Percentiles rank a stretch among this genome's conserved stretches.
These are phyloP conservation scores for Dendrocincla tyrannina DNA, from an alignment of 2,797 vertebrate species.

Conservation along the genomic window DNA sequence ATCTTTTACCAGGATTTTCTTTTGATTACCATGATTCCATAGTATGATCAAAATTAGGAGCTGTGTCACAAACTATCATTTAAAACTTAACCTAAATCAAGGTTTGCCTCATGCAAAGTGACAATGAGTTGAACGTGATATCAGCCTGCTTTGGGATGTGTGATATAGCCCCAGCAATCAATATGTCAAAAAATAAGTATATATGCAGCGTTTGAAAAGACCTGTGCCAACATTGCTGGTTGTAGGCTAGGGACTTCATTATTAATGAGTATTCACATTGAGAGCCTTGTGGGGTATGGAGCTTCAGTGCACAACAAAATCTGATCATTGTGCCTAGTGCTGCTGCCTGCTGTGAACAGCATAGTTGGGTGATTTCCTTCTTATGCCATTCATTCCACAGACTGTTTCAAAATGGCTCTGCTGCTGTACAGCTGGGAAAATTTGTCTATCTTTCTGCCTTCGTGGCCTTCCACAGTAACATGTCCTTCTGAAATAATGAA, in stretches of 20 bases:
- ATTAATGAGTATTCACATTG: background rate
- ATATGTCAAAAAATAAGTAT: background rate
- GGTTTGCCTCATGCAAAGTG: background rate
- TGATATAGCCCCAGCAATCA: background rate
- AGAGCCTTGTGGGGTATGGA: background rate
- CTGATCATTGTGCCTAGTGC: background rate
- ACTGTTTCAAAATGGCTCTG: background rate
- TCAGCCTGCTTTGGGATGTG: background rate
- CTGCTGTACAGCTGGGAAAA: background rate
- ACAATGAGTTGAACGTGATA: background rate
- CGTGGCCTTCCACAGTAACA: background rate
- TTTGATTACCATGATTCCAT: background rate
- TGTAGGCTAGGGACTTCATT: background rate
- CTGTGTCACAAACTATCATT: background rate
- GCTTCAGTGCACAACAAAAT: background rate
- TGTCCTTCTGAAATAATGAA: background rate
- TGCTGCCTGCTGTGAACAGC: background rate
- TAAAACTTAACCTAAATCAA: background rate
- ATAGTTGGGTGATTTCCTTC: background rate
- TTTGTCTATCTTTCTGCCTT: background rate
- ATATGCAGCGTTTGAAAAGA: background rate
- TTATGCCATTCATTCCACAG: background rate
- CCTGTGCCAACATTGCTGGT: background rate
- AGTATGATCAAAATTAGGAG: background rate
- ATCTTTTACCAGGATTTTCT: background rate